Evolutionary conservation across 2,888 invertebrate species (phyloP), one percentile per base, ranked within the genome.

Genomic region (Luperina testacea): DNA sequence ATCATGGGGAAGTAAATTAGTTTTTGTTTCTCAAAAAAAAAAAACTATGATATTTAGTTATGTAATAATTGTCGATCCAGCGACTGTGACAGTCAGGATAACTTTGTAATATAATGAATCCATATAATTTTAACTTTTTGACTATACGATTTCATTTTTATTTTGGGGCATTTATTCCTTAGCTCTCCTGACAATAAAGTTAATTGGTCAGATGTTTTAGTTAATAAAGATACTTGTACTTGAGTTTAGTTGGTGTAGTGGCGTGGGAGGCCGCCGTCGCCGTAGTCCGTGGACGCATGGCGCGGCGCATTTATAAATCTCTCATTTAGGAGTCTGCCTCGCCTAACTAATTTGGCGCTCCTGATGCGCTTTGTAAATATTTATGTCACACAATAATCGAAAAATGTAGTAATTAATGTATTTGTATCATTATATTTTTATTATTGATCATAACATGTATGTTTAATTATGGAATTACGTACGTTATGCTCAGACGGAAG

Each of bases 341-440:
- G 95, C 96, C 95, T 95, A 95, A 95, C 92, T 93, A 91, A 90
- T 92, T 90, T 88, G 95, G 95, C 96, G 95, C 95, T 95, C 94
- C 95, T 92, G 87, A 91, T 92, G 95, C 96, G 96, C 95, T 95
- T 96, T 97, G 97, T 97, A 97, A 96, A 97, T 97, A 97, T 96
- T 95, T 96, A 95, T 94, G 96, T 97, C 96, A 96, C 96, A 96
- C 96, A 96, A 95, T 96, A 96, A 96, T 97, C 96, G 95, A 96
- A 95, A 85, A 96, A 95, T 93, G 95, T 96, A 96, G 96, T 92
- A 94, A 94, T 95, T 96, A 96, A 96, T 95, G 96, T 96, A 96
- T 96, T 96, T 96, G 96, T 97, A 96, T 96, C 95, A 96, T 96
- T 96, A 96, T 96, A 96, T 96, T 97, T 96, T 96, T 97, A 96